Percentiles rank a stretch among this genome's conserved stretches.
Conservation (phyloP, 2,888 invertebrate genomes). For the Coenonympha glycerion region DNA sequence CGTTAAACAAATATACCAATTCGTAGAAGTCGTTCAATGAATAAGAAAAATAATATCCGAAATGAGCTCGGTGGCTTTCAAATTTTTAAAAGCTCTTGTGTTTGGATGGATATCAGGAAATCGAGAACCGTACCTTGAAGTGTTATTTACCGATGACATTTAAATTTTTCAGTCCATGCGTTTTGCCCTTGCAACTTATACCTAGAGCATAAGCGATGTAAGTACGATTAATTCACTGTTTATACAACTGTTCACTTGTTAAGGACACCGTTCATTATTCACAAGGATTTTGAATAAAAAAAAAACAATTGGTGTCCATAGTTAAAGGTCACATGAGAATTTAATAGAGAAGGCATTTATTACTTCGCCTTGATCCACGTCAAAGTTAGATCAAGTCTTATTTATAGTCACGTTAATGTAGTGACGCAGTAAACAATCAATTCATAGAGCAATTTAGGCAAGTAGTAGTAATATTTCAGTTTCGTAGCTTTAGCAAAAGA, state of each 20-base stretch:
- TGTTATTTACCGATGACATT: slow-evolving; percentile 27
- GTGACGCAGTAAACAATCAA: slow-evolving; percentile 11
- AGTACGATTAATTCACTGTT: slow-evolving; percentile 47
- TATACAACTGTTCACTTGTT: slow-evolving; percentile 54
- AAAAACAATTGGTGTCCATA: slow-evolving; percentile 57
- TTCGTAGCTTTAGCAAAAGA: too few relatives aligned
- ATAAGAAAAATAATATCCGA: too few relatives aligned
- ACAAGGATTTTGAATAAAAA: slow-evolving; percentile 62
- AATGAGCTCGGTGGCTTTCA: too few relatives aligned
- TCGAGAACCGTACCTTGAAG: slow-evolving; percentile 2
- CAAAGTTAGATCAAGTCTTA: slow-evolving; percentile 31
- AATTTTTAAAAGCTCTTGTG: too few relatives aligned
- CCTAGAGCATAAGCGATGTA: slow-evolving; percentile 15
- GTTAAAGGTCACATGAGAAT: slow-evolving; percentile 54
- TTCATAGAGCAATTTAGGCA: background rate
- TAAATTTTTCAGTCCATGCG: slow-evolving; percentile 12
- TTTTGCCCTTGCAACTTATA: slow-evolving; percentile 21
- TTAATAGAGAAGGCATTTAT: slow-evolving; percentile 55
- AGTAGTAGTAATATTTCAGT: too few relatives aligned
- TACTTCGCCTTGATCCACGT: slow-evolving; percentile 55
- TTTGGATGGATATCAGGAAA: slow-evolving; percentile 4
- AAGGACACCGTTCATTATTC: slow-evolving; percentile 64
- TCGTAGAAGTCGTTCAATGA: too few relatives aligned
- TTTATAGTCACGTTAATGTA: slow-evolving; percentile 20
- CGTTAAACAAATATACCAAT: too few relatives aligned